phyloP scores from a whole-genome alignment of 2,888 invertebrate genomes.

The Acheta domesticus region DNA sequence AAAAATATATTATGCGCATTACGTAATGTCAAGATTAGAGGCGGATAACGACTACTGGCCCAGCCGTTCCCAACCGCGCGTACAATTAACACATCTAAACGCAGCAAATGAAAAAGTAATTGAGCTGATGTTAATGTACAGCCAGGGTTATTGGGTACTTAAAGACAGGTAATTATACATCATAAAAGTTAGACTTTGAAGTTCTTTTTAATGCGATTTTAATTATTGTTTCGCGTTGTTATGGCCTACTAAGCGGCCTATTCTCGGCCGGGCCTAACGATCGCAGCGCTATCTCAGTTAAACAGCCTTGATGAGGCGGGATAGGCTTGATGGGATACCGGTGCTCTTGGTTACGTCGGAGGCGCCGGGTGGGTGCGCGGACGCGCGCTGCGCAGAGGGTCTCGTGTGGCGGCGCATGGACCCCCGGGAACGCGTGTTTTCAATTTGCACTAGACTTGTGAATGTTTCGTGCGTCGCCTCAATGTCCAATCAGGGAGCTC shows the following conservation, averaged over 20 bases:
- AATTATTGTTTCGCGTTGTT: slow-evolving; percentile 18
- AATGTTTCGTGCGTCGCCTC: no score
- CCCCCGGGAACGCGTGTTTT: no score
- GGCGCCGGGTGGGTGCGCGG: no score
- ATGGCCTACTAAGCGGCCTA: not conserved
- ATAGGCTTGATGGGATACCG: not conserved
- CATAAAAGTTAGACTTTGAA: slow-evolving; percentile 18
- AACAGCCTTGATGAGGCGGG: not conserved
- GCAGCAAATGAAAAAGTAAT: slow-evolving; percentile 10
- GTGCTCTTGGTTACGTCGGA: no score
- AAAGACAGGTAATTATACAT: slow-evolving; percentile 18
- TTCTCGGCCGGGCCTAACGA: not conserved
- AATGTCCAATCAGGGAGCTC: no score
- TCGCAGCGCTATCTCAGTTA: slow-evolving; percentile 5
- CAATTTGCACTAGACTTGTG: no score
- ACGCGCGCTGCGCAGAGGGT: no score
- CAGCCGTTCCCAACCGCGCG: not conserved
- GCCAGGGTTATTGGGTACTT: slow-evolving; percentile 4
- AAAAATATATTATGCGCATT: not conserved
- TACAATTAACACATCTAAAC: slow-evolving; percentile 18
- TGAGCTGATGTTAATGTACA: slow-evolving; percentile 6
- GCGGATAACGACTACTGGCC: not conserved
- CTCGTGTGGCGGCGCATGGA: no score
- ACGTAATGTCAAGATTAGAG: not conserved
- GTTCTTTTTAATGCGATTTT: slow-evolving; percentile 4